These are phyloP conservation scores for Phyllotreta cruciferae DNA, from an alignment of 2,888 invertebrate genomes.

Conservation along the genomic window DNA sequence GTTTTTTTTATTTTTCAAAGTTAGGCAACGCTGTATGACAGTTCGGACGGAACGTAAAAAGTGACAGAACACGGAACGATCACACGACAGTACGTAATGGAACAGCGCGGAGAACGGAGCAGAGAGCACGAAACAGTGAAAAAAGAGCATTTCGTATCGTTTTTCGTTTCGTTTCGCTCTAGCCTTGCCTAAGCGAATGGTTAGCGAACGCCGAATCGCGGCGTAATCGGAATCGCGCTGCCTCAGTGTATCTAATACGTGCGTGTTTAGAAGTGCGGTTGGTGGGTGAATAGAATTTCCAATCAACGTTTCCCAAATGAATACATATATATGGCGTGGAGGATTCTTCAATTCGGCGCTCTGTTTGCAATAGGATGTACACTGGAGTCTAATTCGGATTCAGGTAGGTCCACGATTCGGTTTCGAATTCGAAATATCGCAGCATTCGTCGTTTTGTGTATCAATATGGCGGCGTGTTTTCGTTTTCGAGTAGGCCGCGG, in stretches of 20 bases:
- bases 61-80: no score
- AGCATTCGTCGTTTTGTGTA: constrained; percentile 43
- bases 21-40: no score
- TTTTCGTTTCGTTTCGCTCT: constrained; percentile 22
- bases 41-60: no score
- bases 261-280: constrained; percentile 57
- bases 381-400: constrained; percentile 48
- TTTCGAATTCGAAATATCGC: constrained; percentile 27
- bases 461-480: constrained; percentile 53
- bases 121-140: constrained; percentile 20
- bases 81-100: no score
- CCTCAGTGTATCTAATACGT: constrained; percentile 50
- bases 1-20: no score
- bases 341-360: constrained; percentile 75
- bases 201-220: constrained; percentile 39
- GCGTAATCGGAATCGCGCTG: constrained; percentile 60
- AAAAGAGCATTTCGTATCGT: constrained; percentile 7
- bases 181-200: constrained; percentile 28
- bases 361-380: constrained; percentile 65
- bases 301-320: constrained; percentile 68
- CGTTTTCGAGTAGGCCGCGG: constrained; percentile 35
- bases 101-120: no score
- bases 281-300: constrained; percentile 50
- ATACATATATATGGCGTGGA: constrained; percentile 78
- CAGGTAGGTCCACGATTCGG: constrained; percentile 27